phyloP scores from a whole-genome alignment of 37 sponge, comb jelly and placozoan species.

The Theonella swinhoei region DNA sequence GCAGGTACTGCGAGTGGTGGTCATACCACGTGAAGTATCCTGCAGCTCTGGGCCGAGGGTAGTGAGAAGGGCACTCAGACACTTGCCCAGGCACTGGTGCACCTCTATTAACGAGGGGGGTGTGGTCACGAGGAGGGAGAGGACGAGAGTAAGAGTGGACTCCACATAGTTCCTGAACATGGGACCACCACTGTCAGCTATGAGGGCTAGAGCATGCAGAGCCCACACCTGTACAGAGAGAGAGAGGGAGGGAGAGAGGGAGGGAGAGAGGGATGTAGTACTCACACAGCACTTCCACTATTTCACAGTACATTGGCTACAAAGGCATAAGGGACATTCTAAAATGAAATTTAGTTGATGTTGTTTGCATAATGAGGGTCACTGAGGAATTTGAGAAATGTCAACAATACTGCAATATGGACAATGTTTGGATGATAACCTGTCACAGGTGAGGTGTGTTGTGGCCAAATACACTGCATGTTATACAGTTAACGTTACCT shows the following conservation, averaged over 20 bases:
- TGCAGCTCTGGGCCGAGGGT: constrained; percentile 97
- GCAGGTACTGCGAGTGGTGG: constrained; percentile 44
- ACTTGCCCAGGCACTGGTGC: constrained; percentile 89
- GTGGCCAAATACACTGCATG: no score
- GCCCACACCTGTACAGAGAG: constrained; percentile 83
- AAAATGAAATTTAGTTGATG: no score
- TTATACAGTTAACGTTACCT: constrained; percentile 18
- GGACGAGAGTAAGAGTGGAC: constrained; percentile 78
- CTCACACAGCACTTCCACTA: neutral
- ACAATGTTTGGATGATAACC: no score
- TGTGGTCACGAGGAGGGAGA: constrained; percentile 73
- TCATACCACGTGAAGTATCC: constrained; percentile 56
- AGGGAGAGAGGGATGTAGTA: neutral
- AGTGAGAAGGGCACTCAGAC: constrained; percentile 91
- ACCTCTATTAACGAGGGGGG: constrained; percentile 69
- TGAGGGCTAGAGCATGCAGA: constrained; percentile 88
- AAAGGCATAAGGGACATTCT: no score
- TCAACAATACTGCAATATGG: no score
- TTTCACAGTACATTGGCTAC: no score
- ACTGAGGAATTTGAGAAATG: no score
- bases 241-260: constrained; percentile 11
- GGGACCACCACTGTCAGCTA: constrained; percentile 96
- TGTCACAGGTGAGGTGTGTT: no score
- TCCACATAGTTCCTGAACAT: constrained; percentile 93
- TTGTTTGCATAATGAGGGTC: no score